These are phyloP conservation scores for Telmatochromis sp. DNA, from an alignment of 2,113 vertebrate species.

Conservation along the genomic window DNA sequence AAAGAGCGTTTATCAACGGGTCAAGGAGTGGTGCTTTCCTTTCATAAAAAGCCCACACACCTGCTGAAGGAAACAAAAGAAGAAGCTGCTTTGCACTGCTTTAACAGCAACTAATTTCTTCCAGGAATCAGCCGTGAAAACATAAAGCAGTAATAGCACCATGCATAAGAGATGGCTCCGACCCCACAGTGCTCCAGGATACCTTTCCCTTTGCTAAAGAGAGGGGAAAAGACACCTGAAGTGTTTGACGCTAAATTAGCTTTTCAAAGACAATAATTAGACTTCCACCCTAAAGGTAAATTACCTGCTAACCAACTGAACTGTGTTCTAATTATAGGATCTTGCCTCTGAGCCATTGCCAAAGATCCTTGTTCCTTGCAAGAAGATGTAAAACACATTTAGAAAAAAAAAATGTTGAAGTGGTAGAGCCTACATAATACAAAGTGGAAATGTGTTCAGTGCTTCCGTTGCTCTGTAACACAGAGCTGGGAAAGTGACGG, in stretches of 20 bases:
- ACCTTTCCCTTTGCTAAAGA: conserved; percentile 61
- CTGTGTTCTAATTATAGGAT: conserved; percentile 77
- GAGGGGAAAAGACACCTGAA: conserved; percentile 73
- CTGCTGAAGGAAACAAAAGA: conserved; percentile 26
- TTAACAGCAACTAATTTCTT: conserved; percentile 14
- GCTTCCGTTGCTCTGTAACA: conserved; percentile 6
- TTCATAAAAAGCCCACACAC: conserved; percentile 11
- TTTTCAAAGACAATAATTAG: conserved; percentile 81
- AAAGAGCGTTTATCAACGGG: conserved; percentile 62
- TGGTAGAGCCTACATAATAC: conserved; percentile 41
- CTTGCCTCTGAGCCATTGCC: conserved; percentile 65
- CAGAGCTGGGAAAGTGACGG: conserved; percentile 11
- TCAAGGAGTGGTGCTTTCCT: conserved; percentile 33
- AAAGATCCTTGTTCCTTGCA: conserved; percentile 47
- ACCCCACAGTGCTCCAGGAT: conserved; percentile 51
- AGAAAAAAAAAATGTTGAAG: conserved; percentile 39
- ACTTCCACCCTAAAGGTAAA: conserved; percentile 76
- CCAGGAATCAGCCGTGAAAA: conserved; percentile 39
- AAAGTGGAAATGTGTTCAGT: conserved; percentile 27
- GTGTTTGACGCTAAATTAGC: conserved; percentile 77
- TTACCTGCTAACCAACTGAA: conserved; percentile 79
- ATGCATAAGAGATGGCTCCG: conserved; percentile 4
- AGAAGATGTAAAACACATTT: conserved; percentile 69
- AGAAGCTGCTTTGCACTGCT: neutral
- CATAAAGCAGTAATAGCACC: conserved; percentile 30